Evolutionary conservation across 2,113 vertebrate genomes (phyloP), one percentile per base, ranked within the genome.

Genomic region (Trachemys scripta): DNA sequence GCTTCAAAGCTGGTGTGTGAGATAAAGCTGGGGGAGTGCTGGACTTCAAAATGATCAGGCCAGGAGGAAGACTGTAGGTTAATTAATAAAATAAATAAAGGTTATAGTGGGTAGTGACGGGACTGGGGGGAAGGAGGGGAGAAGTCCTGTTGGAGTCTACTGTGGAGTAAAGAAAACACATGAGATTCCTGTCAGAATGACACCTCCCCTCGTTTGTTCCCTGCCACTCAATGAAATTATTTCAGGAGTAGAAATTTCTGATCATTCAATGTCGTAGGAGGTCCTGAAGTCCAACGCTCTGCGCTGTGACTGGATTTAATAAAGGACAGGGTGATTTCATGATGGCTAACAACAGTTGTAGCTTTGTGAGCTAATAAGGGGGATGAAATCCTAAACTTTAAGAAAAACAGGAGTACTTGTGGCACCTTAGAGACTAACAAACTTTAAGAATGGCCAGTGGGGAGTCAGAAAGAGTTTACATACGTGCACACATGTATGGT

Each of bases 401-500:
- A 38, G 38, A 27, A 8, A 38, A 38, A 38, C 38, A 38, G 38
- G 38, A 38, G 38, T 38, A 38, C 38, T 38, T 38, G 38, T 38
- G 38, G 38, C 38, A 38, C 38, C 38, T 3, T 38, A 38, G 38
- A 38, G 38, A 38, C 38, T 38, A 38, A 38, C 38, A 12, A 8
- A 2, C 14, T 22, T 54, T 1, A 31, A 38, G 38, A 27, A 8
- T 56, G 5, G 42, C 35, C 16, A 0, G 45, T 0, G 76, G 51
- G 76, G 76, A 9, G 10, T 0, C 11, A 82, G 2, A 42, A 16
- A 51, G 86, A 27, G 29, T 16, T 11, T 16, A 25, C 1, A 1
- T 50, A 31, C 0, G 0, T 11, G 11, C 57, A 62, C 11, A 29
- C 27, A 13, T 1, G 50, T 50, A 50, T 50, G 14, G 25, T 5